Evolutionary conservation across 2,888 invertebrate species (phyloP), one percentile per base, ranked within the genome.

Genomic region (Mycalesis mineus): DNA sequence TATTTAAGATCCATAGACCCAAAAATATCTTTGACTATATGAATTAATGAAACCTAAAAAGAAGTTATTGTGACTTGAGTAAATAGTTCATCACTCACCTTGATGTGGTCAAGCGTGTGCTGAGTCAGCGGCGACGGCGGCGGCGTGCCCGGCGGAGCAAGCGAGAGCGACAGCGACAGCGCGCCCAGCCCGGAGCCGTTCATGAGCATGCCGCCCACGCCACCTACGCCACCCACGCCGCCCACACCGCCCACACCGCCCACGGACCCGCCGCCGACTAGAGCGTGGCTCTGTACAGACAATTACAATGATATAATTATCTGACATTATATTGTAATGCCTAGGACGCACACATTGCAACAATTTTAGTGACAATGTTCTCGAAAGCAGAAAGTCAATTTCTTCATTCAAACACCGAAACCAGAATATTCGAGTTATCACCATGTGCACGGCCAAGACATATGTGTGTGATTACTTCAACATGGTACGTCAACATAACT

Each of bases 41-140:
- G 22, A 2, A 2, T 22, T 22, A 22, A 5, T 2, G 22, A 2
- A 22, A 5, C 22, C 22, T 5, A 22, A 22, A 22, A 22, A 22
- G 22, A 22, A 40, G 31, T 9, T 17, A 41, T 11, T 22, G 37
- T 8, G 36, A 13, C 1, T 41, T 15, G 15, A n/a, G n/a, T n/a
- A n/a, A n/a, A n/a, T n/a, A n/a, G n/a, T 22, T 42, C 28, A 0
- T 41, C 40, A 13, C 53, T 31, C 69, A 95, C 93, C 92, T 96
- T 96, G 79, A 97, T 95, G 78, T 95, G 96, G 82, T 97, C 97
- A 70, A 97, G 91, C 74, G 97, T 91, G 84, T 96, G 96, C 66
- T 93, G 93, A 62, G 96, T 94, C 68, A 96, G 91, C 54, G 94
- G 93, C 67, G 94, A 91, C 69, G 93, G 92, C 65, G 94, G 93